Conservation (phyloP, 1,140 invertebrate species). For the Drosophila punjabiensis region DNA sequence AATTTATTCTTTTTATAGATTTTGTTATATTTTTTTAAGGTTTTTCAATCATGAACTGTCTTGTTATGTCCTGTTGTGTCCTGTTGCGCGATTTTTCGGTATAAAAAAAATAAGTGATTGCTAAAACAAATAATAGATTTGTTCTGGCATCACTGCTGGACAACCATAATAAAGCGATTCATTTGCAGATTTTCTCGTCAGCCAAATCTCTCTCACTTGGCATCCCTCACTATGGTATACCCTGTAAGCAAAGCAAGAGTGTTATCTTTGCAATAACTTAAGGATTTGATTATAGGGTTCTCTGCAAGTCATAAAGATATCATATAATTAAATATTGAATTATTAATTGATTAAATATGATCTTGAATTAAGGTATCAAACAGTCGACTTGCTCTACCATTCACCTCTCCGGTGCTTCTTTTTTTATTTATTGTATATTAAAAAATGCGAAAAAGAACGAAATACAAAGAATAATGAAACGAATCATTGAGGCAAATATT, state of each 20-base stretch:
- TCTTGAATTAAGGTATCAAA: neutral
- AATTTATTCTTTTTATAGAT: neutral
- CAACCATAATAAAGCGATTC: slow-evolving; percentile 70
- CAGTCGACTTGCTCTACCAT: neutral
- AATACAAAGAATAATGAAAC: slow-evolving; percentile 44
- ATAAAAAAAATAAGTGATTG: neutral
- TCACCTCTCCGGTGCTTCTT: neutral
- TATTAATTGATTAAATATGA: neutral
- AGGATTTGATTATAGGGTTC: too few species aligned
- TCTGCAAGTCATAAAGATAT: neutral
- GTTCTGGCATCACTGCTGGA: slow-evolving; percentile 9
- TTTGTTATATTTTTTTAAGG: neutral
- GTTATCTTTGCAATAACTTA: too few species aligned
- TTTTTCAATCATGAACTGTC: neutral
- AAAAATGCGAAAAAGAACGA: slow-evolving; percentile 21
- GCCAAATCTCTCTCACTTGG: too few species aligned
- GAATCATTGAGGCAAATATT: slow-evolving; percentile 65
- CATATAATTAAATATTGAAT: neutral
- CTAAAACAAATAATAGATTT: neutral
- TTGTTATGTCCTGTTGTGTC: neutral
- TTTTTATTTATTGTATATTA: slow-evolving; percentile 31
- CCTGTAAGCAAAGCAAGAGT: neutral
- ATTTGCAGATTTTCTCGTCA: slow-evolving; percentile 57
- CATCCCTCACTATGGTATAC: neutral
- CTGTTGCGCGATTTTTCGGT: neutral